Evolutionary conservation across 1,140 invertebrate genomes (phyloP).

Genomic region (Pemphigus obesinymphae): DNA sequence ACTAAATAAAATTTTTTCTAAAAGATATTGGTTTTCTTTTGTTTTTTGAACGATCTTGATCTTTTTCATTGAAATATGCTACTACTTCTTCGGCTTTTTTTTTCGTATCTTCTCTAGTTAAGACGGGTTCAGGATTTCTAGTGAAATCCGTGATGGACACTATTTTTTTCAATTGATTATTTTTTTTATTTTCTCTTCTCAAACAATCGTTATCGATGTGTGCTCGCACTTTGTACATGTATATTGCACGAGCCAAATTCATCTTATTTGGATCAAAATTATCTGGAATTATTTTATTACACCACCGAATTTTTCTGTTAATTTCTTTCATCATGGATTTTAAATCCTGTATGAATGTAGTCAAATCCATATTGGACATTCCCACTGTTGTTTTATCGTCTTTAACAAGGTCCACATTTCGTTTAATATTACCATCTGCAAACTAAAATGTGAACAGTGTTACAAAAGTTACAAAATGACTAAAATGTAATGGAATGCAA

Average conservation of each 20-base stretch:
- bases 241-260: background rate
- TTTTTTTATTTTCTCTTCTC: background rate
- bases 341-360: background rate
- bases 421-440: background rate
- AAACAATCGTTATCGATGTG: background rate
- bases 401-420: background rate
- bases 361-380: background rate
- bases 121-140: background rate
- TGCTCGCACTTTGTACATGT: background rate
- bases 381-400: background rate
- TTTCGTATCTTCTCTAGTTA: background rate
- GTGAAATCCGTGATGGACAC: background rate
- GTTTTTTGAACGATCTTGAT: background rate
- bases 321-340: background rate
- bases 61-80: background rate
- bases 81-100: background rate
- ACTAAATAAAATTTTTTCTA: background rate
- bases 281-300: background rate
- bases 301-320: background rate
- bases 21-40: conserved; percentile 24
- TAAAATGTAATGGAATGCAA: background rate
- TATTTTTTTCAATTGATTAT: background rate
- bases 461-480: background rate
- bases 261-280: background rate
- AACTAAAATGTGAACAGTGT: background rate